Evolutionary conservation across 2,797 vertebrate species (phyloP).

Genomic region (Labeo calbasu): DNA sequence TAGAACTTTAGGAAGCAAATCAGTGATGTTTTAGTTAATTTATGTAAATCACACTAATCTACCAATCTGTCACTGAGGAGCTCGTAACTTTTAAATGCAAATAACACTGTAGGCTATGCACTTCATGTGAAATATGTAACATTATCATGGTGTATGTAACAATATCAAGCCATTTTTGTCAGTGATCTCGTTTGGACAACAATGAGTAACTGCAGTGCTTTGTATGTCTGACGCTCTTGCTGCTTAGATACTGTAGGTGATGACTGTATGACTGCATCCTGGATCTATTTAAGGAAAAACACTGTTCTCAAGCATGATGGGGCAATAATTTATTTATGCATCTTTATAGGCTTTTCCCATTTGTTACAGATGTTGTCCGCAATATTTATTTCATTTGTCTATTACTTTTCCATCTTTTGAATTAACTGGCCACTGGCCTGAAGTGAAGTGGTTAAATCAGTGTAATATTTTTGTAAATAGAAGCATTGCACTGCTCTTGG

Average conservation of each 20-base stretch:
- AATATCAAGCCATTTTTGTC: slow-evolving; percentile 33
- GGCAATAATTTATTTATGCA: slow-evolving; percentile 48
- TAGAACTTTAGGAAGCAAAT: slow-evolving; percentile 25
- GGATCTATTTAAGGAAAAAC: slow-evolving; percentile 14
- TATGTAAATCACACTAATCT: slow-evolving; percentile 23
- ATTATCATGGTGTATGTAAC: slow-evolving; percentile 33
- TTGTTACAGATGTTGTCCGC: slow-evolving; percentile 40
- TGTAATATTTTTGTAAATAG: slow-evolving; percentile 58
- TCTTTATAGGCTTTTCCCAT: slow-evolving; percentile 19
- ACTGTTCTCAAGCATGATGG: slow-evolving; percentile 33
- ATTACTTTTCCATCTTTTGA: slow-evolving; percentile 24
- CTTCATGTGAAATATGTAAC: slow-evolving; percentile 27
- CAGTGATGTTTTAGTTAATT: slow-evolving; percentile 22
- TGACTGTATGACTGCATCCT: slow-evolving; percentile 33
- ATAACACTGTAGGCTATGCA: slow-evolving; percentile 51
- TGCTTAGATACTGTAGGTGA: slow-evolving; percentile 34
- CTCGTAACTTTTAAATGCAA: slow-evolving; percentile 35
- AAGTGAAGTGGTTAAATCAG: slow-evolving; percentile 53
- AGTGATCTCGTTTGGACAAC: slow-evolving; percentile 15
- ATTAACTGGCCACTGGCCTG: slow-evolving; percentile 29
- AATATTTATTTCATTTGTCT: slow-evolving; percentile 54
- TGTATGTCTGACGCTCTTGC: neutral
- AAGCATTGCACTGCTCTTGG: slow-evolving; percentile 51
- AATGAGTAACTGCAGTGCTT: slow-evolving; percentile 15
- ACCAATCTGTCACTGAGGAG: slow-evolving; percentile 30